phyloP scores from a whole-genome alignment of 2,797 vertebrate genomes.

The Podarcis lilfordi region DNA sequence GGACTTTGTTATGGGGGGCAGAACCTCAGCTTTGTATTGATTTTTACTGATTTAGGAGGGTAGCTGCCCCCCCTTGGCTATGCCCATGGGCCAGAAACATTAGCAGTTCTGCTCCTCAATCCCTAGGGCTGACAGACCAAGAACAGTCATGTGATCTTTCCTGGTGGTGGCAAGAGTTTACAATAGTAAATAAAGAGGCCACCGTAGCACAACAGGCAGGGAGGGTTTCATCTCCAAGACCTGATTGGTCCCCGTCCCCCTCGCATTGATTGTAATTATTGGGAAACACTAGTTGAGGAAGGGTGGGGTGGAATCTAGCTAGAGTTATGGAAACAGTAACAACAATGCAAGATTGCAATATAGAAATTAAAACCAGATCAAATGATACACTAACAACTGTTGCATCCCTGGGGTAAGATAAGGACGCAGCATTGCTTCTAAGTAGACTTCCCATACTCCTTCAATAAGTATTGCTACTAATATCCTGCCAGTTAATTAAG shows the following conservation, averaged over 20 bases:
- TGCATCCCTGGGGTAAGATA: not conserved
- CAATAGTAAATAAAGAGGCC: not conserved
- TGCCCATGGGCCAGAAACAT: not conserved
- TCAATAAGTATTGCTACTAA: constrained; percentile 30
- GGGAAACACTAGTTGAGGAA: not conserved
- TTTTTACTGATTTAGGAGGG: too few species aligned
- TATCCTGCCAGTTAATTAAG: constrained; percentile 20
- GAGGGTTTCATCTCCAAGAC: not conserved
- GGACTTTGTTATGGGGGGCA: too few species aligned
- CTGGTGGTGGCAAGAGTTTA: not conserved
- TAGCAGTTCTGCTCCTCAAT: not conserved
- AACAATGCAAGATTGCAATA: not conserved
- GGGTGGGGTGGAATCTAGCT: not conserved
- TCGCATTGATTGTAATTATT: not conserved
- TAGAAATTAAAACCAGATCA: constrained; percentile 11
- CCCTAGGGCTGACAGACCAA: not conserved
- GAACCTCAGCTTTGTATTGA: too few species aligned
- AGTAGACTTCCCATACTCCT: not conserved
- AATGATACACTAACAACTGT: constrained; percentile 11
- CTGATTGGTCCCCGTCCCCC: not conserved
- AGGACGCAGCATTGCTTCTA: constrained; percentile 6
- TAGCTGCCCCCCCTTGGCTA: too few species aligned
- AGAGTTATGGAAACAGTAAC: not conserved
- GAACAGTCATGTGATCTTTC: not conserved
- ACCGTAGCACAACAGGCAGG: not conserved